Evolutionary conservation across 37 sponge, comb jelly and placozoan species (phyloP), one percentile per base, ranked within the genome.

Genomic region (Geodia barretti): DNA sequence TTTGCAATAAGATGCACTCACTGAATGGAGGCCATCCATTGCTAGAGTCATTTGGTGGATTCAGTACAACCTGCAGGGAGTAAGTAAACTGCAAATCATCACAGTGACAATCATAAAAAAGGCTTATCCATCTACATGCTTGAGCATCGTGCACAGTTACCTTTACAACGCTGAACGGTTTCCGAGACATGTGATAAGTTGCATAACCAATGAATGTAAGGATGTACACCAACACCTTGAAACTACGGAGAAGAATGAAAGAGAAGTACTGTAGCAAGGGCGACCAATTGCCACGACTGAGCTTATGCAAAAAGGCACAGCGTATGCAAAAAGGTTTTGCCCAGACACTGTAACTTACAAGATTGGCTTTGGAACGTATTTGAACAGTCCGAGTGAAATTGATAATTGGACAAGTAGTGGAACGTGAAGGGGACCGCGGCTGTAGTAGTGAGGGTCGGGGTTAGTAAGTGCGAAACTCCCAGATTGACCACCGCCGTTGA

Each of bases 141-240:
- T 59, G 20, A 14, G 14, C 60, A 14, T 59, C 60, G 19, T 20
- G 20, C 60, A 21, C 20, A 59, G n/a, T n/a, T 87, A 80, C 82
- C 87, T 80, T 75, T 29, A 81, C 87, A 67, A 80, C 86, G 75
- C 88, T 91, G 62, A 83, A 66, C 31, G 95, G 74, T 35, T 91
- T 94, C 28, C 95, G 82, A 35, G 83, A 67, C 31, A 91, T 64
- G 63, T 94, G 87, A 63, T 80, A 86, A 43, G 67, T 47, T 4
- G 90, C n/a, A 62, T 93, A 93, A 29, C 62, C 63, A n/a, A 64
- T 29, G 68, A 85, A 91, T 9, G 91, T 86, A 0, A 94, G 75
- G 4, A 90, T 35, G 0, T 83, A 68, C 14, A 89, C 67, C n/a
- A 83, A 76, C 0, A 60, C 34, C 70, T 83, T 82, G 54, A 79